These are phyloP conservation scores for Pardosa pseudoannulata DNA, from an alignment of 2,888 invertebrate species.

Conservation along the genomic window DNA sequence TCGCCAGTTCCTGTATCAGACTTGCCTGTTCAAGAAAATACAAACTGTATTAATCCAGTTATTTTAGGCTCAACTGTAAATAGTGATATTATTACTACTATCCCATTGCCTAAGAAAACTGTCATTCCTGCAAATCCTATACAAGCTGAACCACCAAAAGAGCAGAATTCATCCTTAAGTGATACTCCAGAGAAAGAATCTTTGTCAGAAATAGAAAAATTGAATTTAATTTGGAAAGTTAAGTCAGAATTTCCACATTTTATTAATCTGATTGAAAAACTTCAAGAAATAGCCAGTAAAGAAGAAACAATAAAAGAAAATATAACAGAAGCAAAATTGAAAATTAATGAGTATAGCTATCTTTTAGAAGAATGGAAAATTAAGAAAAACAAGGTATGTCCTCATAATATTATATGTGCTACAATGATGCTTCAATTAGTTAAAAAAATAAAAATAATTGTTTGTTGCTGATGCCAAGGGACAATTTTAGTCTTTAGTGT, in stretches of 20 bases:
- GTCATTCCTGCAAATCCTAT: not conserved
- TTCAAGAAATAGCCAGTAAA: not conserved
- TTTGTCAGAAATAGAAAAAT: no score
- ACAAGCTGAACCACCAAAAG: no score
- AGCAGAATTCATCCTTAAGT: no score
- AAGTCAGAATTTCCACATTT: not conserved
- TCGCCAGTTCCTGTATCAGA: not conserved
- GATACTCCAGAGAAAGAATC: no score
- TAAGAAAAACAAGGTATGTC: not conserved
- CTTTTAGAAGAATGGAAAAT: not conserved
- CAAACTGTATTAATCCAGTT: not conserved
- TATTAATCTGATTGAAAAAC: not conserved
- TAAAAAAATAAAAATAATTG: no score
- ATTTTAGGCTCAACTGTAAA: not conserved
- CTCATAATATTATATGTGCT: no score
- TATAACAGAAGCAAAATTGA: not conserved
- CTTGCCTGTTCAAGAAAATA: not conserved
- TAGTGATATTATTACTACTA: not conserved
- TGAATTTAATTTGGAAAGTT: no score
- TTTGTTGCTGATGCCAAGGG: no score
- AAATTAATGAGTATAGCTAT: not conserved
- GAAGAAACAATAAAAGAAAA: not conserved
- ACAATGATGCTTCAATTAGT: no score
- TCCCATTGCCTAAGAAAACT: no score
- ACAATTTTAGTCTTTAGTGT: no score